Conservation (phyloP, 2,113 vertebrate genomes). For the Nasalis larvatus region DNA sequence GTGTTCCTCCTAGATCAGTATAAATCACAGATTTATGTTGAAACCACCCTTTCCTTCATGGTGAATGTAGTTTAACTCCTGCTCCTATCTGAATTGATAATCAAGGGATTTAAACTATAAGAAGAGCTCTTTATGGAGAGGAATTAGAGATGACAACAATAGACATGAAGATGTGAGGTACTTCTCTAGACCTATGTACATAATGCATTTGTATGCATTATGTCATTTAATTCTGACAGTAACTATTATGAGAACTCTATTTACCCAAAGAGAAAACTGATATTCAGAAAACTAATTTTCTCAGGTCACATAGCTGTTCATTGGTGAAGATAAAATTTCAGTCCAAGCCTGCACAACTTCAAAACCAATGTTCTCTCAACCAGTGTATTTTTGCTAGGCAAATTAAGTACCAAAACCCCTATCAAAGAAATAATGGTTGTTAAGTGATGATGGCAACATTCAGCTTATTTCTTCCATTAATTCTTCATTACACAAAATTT, state of each 20-base stretch:
- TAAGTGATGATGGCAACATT: neutral
- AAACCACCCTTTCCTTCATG: neutral
- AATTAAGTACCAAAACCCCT: neutral
- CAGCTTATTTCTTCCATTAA: neutral
- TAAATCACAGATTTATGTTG: neutral
- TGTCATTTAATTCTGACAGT: neutral
- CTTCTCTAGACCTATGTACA: neutral
- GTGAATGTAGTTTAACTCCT: neutral
- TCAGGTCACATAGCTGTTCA: neutral
- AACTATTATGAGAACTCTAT: neutral
- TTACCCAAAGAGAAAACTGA: neutral
- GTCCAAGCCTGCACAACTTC: neutral
- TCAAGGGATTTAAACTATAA: neutral
- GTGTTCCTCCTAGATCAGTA: neutral
- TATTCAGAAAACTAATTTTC: neutral
- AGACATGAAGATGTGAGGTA: neutral
- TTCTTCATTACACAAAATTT: neutral
- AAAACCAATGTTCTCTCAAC: neutral
- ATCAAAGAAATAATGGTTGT: neutral
- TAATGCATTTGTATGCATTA: neutral
- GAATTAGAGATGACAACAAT: neutral
- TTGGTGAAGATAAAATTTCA: neutral
- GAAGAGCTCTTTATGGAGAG: slow-evolving; percentile 16
- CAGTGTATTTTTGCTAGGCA: neutral
- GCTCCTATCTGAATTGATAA: neutral